These are phyloP conservation scores for Charina bottae DNA, from an alignment of 2,113 vertebrate genomes.

Conservation along the genomic window DNA sequence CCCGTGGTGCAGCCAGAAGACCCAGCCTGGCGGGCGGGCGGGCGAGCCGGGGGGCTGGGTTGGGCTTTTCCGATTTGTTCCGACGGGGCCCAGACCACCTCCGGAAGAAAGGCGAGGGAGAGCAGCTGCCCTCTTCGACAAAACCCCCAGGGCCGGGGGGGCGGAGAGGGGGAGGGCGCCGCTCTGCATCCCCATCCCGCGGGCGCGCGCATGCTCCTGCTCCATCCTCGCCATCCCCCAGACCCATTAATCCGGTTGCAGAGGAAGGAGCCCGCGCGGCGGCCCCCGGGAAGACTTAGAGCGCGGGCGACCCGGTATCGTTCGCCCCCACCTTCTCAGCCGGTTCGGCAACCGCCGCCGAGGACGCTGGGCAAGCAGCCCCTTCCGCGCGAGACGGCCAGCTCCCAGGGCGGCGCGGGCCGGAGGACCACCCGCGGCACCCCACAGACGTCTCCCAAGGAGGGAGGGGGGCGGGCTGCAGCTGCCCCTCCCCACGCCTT, in stretches of 20 bases:
- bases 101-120: background rate
- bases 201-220: background rate
- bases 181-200: background rate
- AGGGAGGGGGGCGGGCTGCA: background rate
- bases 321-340: background rate
- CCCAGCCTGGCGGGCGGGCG: background rate
- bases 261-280: background rate
- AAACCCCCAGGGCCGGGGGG: background rate
- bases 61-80: background rate
- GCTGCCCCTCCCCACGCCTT: background rate
- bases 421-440: background rate
- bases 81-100: background rate
- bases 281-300: too few species aligned
- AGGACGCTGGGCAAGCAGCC: background rate
- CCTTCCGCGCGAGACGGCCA: background rate
- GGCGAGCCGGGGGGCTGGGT: background rate
- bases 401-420: background rate
- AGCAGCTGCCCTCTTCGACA: background rate
- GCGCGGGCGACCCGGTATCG: background rate
- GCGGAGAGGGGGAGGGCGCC: background rate
- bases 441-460: too few species aligned
- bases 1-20: background rate
- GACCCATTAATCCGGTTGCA: background rate
- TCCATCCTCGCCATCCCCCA: background rate
- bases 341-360: background rate